A percentile compares a stretch with the other conserved stretches of the same genome.
phyloP scores from a whole-genome alignment of 1,140 invertebrate species.

The Lepidurus arcticus region DNA sequence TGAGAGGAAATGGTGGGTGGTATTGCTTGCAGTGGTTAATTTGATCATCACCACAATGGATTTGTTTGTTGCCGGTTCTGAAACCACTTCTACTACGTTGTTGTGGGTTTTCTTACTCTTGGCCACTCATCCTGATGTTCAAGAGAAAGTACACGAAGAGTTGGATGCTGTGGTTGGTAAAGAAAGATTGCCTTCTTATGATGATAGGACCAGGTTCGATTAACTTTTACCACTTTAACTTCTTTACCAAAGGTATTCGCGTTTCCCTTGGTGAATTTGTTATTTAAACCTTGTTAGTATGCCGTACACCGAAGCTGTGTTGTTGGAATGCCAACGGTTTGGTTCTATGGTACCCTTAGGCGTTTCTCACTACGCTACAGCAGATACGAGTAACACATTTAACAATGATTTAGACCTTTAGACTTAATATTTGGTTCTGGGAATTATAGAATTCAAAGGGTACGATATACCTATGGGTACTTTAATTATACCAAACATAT shows the following conservation, averaged over 20 bases:
- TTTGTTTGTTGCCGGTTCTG: neutral
- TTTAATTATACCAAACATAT: too few species aligned
- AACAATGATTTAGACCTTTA: neutral
- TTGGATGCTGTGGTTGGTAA: neutral
- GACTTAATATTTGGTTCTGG: neutral
- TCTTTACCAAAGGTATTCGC: too few species aligned
- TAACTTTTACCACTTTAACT: neutral
- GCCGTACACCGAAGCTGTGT: constrained; percentile 20
- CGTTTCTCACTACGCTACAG: neutral
- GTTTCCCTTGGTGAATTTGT: too few species aligned
- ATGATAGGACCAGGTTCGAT: constrained; percentile 34
- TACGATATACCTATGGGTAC: too few species aligned
- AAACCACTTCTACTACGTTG: constrained; percentile 4
- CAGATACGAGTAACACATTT: constrained; percentile 37
- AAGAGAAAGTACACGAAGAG: neutral
- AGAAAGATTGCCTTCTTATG: neutral
- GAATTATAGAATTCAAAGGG: constrained; percentile 27
- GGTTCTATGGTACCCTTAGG: neutral
- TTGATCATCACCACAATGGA: neutral
- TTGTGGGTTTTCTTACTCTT: neutral
- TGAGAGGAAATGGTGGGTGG: too few species aligned
- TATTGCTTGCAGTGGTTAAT: neutral
- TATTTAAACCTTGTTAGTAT: neutral
- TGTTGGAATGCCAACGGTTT: constrained; percentile 5
- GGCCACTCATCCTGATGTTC: neutral